Base-by-base conservation (phyloP, 2,113 vertebrate species). In the Nanorana parkeri region DNA sequence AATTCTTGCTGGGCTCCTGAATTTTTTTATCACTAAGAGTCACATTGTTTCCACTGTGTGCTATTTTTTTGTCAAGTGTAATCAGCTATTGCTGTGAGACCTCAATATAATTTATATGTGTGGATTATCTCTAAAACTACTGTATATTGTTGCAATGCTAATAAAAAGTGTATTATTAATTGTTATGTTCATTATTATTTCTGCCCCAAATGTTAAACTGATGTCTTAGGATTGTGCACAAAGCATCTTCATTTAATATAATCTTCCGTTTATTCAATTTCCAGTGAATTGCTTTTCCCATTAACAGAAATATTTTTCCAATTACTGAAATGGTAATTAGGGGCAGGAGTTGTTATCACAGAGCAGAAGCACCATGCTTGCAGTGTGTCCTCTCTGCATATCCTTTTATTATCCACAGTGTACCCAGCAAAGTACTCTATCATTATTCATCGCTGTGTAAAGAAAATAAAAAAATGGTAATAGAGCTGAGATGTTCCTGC, bases 401-500 rank as follows among this genome's bases (percentile, higher is more conserved):
- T 73, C 60, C 79, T 74, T 73, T 54, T 81, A 81, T 81, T 56
- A 73, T 81, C 61, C 69, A 73, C 68, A 81, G 68, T 81, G 79
- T 81, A 55, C 68, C 68, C 36, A 41, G 68, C 58, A 73, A 55
- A 74, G 68, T 74, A 60, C 69, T 66, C 47, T 61, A 66, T 81
- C 79, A 81, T 74, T 81, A 64, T 81, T 74, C 69, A 54, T 73
- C 26, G 47, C 79, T 65, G 79, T 51, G 28, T 64, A 66, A 65
- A 74, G 78, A 69, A 80, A 80, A 71, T 61, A 73, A 81, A 81
- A 81, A 65, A 73, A 81, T 74, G 68, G 36, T 65, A 73, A 81
- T 73, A 66, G 79, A 74, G 47, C 26, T 55, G 69, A 81, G 60
- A 81, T 81, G 60, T 64, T 81, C 68, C 55, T 72, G 67, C 67